Evolutionary conservation across 2,888 invertebrate genomes (phyloP).

Genomic region (Belgica antarctica): DNA sequence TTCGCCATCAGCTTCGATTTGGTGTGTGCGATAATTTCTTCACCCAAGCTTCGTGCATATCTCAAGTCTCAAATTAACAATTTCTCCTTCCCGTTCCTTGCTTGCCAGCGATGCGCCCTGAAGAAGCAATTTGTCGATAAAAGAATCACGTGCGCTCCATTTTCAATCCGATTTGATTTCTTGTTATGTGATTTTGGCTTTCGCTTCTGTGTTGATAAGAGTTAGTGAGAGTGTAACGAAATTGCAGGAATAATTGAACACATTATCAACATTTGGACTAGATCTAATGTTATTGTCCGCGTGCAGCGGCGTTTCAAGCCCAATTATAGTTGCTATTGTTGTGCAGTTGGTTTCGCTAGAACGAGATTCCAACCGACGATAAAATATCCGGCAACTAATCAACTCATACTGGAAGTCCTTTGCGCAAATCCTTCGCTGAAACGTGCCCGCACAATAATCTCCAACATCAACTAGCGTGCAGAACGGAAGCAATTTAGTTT

Average conservation of each 20-base stretch:
- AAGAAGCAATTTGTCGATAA: conserved; percentile 10
- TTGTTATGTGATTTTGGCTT: neutral
- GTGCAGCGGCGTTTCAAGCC: too few species aligned
- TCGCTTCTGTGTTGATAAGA: neutral
- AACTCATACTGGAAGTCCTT: too few species aligned
- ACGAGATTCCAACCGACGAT: too few species aligned
- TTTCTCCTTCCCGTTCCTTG: neutral
- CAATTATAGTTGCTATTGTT: too few species aligned
- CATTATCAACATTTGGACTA: too few species aligned
- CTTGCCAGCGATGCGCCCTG: neutral
- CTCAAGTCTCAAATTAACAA: neutral
- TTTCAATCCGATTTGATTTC: neutral
- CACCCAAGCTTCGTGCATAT: neutral
- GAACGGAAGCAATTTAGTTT: neutral
- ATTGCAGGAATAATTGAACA: neutral
- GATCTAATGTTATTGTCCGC: too few species aligned
- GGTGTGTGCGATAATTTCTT: conserved; percentile 8
- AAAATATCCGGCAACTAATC: too few species aligned
- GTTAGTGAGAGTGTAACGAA: neutral
- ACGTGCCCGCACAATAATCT: too few species aligned
- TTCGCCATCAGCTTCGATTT: neutral
- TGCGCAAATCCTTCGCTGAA: too few species aligned
- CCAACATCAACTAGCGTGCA: neutral
- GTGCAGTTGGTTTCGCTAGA: too few species aligned
- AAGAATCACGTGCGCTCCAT: conserved; percentile 21